These are phyloP conservation scores for Diplolepis rosae DNA, from an alignment of 2,888 invertebrate genomes.

Conservation along the genomic window DNA sequence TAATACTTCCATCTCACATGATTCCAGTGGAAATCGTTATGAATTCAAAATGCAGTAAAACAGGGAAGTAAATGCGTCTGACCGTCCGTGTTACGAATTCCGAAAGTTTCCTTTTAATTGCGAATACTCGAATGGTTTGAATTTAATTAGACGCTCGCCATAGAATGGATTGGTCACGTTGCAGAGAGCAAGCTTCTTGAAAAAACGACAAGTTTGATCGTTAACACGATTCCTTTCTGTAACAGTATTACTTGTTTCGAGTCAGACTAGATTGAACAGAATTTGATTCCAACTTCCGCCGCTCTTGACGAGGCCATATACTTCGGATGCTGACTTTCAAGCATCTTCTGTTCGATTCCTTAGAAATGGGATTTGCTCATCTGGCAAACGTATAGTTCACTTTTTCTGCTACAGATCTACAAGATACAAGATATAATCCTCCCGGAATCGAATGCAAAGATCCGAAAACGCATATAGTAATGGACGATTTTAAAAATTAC, in stretches of 20 bases:
- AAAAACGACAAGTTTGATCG: slow-evolving; percentile 4
- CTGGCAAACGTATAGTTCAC: not conserved
- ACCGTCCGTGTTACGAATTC: not conserved
- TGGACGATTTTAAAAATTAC: not conserved
- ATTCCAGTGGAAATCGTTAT: not conserved
- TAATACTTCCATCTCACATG: not conserved
- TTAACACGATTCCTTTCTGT: slow-evolving; percentile 23
- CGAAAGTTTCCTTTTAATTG: slow-evolving; percentile 24
- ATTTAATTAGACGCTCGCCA: slow-evolving; percentile 27
- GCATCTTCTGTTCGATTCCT: not conserved
- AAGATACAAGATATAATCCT: not conserved
- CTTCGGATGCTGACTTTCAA: not conserved
- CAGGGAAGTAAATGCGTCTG: not conserved
- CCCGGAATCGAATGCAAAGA: not conserved
- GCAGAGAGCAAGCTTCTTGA: not conserved
- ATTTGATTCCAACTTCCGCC: slow-evolving; percentile 12
- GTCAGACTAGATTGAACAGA: slow-evolving; percentile 7
- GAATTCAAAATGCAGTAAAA: not conserved
- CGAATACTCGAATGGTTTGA: not conserved
- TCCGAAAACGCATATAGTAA: not conserved
- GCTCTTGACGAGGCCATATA: not conserved
- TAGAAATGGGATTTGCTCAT: not conserved
- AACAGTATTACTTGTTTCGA: slow-evolving; percentile 12
- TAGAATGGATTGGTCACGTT: slow-evolving; percentile 1
- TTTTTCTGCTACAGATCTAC: not conserved